phyloP scores from a whole-genome alignment of 2,888 invertebrate species.

The Epicampocera succincta region DNA sequence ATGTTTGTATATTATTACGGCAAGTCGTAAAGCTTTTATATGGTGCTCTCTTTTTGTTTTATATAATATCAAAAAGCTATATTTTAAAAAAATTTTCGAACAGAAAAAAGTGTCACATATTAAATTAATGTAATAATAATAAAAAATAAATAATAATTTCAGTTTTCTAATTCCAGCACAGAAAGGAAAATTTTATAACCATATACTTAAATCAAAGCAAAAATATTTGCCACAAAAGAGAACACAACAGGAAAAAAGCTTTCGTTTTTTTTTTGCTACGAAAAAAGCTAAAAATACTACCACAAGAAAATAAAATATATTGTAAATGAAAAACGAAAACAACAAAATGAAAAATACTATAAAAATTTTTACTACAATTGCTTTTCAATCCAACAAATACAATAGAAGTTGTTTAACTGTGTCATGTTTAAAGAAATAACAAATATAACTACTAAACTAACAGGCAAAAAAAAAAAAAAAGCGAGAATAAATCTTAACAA shows the following conservation, averaged over 20 bases:
- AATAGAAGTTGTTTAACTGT: constrained; percentile 57
- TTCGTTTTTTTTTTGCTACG: constrained; percentile 25
- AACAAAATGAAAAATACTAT: constrained; percentile 44
- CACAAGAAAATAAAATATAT: neutral
- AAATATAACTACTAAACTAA: constrained; percentile 18
- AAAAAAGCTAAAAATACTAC: constrained; percentile 11
- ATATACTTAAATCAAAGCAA: neutral
- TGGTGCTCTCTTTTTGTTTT: constrained; percentile 21
- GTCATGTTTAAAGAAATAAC: constrained; percentile 40
- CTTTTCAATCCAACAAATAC: constrained; percentile 20
- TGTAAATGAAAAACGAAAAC: constrained; percentile 26
- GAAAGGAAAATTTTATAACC: neutral
- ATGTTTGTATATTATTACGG: neutral
- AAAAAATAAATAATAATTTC: no score
- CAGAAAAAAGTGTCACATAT: neutral
- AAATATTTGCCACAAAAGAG: constrained; percentile 10
- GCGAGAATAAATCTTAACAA: constrained; percentile 20
- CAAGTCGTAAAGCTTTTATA: constrained; percentile 5
- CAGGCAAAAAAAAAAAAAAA: no score
- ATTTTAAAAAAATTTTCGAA: neutral
- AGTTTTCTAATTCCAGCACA: neutral
- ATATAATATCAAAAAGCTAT: neutral
- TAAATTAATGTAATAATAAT: no score
- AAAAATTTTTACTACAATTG: constrained; percentile 49
- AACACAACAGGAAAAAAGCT: constrained; percentile 17